phyloP scores from a whole-genome alignment of 2,113 vertebrate species.

The Odontesthes bonariensis region DNA sequence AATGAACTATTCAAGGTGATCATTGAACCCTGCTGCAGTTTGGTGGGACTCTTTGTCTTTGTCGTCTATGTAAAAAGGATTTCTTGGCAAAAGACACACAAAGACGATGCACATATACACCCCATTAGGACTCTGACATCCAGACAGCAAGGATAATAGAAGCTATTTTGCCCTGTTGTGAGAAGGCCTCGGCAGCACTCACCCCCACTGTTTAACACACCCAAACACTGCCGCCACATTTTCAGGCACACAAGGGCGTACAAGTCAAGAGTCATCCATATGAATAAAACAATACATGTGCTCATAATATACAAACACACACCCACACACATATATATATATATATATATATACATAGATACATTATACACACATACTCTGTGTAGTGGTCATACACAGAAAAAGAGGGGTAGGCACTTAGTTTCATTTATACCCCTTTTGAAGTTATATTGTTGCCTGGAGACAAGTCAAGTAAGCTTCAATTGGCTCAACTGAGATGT shows the following conservation, averaged over 20 bases:
- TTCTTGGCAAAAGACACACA: conserved; percentile 46
- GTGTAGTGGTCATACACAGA: too few species aligned
- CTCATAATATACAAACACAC: not conserved
- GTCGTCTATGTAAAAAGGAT: conserved; percentile 36
- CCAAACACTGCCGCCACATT: conserved; percentile 27
- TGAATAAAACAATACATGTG: not conserved
- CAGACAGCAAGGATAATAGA: conserved; percentile 65
- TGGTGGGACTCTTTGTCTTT: conserved; percentile 25
- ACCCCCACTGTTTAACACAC: conserved; percentile 49
- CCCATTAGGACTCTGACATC: conserved; percentile 32
- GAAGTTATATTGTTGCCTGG: too few species aligned
- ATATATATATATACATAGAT: too few species aligned
- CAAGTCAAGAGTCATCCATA: conserved; percentile 17
- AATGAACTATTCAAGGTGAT: conserved; percentile 57
- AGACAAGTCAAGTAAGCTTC: too few species aligned
- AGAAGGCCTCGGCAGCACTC: conserved; percentile 41
- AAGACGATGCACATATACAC: conserved; percentile 46
- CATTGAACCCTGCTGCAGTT: conserved; percentile 29
- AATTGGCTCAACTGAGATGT: too few species aligned
- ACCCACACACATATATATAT: too few species aligned
- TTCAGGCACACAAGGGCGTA: conserved; percentile 38
- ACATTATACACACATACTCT: too few species aligned
- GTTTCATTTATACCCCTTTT: too few species aligned
- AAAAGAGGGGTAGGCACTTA: too few species aligned
- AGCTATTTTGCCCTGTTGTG: conserved; percentile 66